Evolutionary conservation across 2,888 invertebrate species (phyloP).

Genomic region (Agonopterix heracliana): DNA sequence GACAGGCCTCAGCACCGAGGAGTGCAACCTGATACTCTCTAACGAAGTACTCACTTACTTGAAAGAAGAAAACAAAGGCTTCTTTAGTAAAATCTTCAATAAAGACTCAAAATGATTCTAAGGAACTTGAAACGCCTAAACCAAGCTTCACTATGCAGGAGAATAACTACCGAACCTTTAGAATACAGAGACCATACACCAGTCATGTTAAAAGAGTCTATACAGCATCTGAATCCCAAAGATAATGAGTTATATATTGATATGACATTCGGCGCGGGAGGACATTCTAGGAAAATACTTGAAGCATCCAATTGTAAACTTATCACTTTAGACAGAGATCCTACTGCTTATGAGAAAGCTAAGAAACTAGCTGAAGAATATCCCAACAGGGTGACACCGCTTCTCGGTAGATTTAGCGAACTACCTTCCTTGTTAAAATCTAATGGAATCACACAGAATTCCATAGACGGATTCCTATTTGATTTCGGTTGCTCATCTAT

Average conservation of each 20-base stretch:
- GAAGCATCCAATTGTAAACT: conserved; percentile 80
- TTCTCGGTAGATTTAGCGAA: conserved; percentile 93
- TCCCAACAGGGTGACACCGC: conserved; percentile 84
- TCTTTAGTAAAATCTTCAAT: conserved; percentile 65
- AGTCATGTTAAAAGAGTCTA: conserved; percentile 83
- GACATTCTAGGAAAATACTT: conserved; percentile 87
- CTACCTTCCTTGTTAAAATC: conserved; percentile 80
- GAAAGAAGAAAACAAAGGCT: conserved; percentile 78
- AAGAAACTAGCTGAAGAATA: conserved; percentile 78
- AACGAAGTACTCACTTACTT: conserved; percentile 82
- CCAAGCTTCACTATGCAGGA: conserved; percentile 20
- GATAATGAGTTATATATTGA: conserved; percentile 84
- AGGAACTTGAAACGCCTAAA: conserved; percentile 16
- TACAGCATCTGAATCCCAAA: conserved; percentile 80
- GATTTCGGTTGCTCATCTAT: conserved; percentile 97
- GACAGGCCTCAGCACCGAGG: conserved; percentile 83
- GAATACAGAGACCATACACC: conserved; percentile 79
- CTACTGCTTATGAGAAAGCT: conserved; percentile 83
- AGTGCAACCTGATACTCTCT: conserved; percentile 84
- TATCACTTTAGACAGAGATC: conserved; percentile 92
- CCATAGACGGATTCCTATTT: conserved; percentile 91
- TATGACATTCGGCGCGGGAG: conserved; percentile 98
- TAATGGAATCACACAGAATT: conserved; percentile 76
- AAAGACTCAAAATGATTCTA: conserved; percentile 52
- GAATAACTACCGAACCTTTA: conserved; percentile 31